These are phyloP conservation scores for Dermatemys mawii DNA, from an alignment of 2,113 vertebrate species.

Conservation along the genomic window DNA sequence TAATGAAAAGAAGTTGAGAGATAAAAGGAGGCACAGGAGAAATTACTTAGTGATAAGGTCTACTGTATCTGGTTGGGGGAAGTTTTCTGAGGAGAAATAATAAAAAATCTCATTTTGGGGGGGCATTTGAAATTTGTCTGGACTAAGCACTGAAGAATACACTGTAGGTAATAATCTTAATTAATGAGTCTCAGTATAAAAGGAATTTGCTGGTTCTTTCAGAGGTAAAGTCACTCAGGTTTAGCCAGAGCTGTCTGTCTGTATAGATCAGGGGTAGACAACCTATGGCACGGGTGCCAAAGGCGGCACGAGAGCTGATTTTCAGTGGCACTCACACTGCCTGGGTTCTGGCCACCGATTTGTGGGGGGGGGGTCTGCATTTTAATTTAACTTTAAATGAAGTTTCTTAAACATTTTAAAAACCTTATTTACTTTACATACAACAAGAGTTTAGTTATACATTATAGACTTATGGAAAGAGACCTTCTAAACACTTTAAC, in stretches of 20 bases:
- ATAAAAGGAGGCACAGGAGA: not conserved
- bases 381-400: too few relatives aligned
- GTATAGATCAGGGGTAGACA: too few relatives aligned
- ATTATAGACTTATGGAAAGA: too few relatives aligned
- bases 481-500: too few relatives aligned
- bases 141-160: not conserved
- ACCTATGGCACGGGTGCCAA: too few relatives aligned
- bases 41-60: not conserved
- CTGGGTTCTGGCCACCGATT: too few relatives aligned
- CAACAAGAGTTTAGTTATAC: too few relatives aligned
- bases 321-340: too few relatives aligned
- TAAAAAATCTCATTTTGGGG: not conserved
- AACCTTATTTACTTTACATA: too few relatives aligned
- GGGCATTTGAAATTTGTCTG: not conserved
- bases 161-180: not conserved
- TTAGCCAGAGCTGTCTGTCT: not conserved
- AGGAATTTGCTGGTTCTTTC: not conserved
- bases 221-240: not conserved
- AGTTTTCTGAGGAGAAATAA: not conserved
- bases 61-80: not conserved
- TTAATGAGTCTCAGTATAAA: not conserved
- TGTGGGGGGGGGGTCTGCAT: too few relatives aligned
- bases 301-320: too few relatives aligned
- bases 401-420: too few relatives aligned
- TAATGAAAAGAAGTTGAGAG: not conserved